Base-by-base conservation (phyloP, 2,113 vertebrate genomes). In the Caranx melampygus region DNA sequence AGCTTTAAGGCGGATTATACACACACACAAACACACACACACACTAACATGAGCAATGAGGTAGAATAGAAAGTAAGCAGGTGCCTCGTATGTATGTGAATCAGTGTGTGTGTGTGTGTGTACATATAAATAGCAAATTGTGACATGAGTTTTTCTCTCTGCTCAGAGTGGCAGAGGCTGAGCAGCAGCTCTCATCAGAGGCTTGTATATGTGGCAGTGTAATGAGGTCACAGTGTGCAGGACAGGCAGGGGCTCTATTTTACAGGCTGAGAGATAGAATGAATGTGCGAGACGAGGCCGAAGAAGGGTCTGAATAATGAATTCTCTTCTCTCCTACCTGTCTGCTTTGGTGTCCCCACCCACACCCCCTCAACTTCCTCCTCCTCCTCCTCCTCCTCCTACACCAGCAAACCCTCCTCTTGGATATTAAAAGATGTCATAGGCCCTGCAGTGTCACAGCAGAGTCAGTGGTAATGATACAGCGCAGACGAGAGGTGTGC, bases 341-440 rank as follows among this genome's bases (percentile, higher is more conserved):
- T 79, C 84, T 95, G 93, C 93, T 94, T 94, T 94, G 92, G 89
- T 42, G 90, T 35, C 88, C 87, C 86, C 90, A 82, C 40, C 92
- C 90, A 14, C 40, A 14, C 4, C 6, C 31, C 34, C 15, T 4
- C 33, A 37, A 12, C 6, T 9, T 5, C 4, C n/a, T 35, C 6
- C 40, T 33, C n/a, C 44, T 35, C 6, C 40, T 33, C n/a, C 44
- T 10, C 44, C 44, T 45, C n/a, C 12, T 3, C 5, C 21, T 35
- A 26, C 26, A 26, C 20, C 37, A 54, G 81, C 78, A 92, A 84
- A 95, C 90, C 94, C 94, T 92, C 57, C 93, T 94, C 79, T 92
- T 95, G 95, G 95, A 96, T 97, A 96, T 97, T 96, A 96, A 96
- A 96, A 92, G 75, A 82, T 91, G 93, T 91, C 95, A 94, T 83